These are phyloP conservation scores for Ophthalmotilapia sp. DNA, from an alignment of 2,113 vertebrate species.

Conservation along the genomic window DNA sequence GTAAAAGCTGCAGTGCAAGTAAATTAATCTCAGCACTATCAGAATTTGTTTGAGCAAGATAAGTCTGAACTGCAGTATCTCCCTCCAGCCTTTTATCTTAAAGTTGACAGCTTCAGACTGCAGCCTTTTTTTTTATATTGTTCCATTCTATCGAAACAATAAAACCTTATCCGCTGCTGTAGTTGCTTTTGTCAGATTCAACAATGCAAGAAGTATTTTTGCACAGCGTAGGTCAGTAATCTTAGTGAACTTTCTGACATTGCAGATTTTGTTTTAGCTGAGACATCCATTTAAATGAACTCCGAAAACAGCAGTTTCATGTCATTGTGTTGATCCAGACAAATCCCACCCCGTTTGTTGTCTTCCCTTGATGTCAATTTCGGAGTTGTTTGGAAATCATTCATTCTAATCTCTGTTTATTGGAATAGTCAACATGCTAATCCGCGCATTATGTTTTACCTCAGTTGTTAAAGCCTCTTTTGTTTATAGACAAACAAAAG, in stretches of 20 bases:
- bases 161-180: neutral
- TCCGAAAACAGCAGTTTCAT: neutral
- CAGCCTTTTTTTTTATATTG: neutral
- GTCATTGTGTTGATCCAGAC: neutral
- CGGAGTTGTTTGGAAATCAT: neutral
- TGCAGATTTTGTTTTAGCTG: neutral
- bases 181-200: neutral
- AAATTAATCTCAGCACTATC: neutral
- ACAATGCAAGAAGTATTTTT: neutral
- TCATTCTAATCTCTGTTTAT: neutral
- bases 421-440: neutral
- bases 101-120: neutral
- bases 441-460: neutral
- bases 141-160: neutral
- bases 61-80: conserved; percentile 3
- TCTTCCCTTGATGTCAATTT: neutral
- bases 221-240: neutral
- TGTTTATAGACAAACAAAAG: neutral
- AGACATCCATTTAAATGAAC: neutral
- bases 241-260: neutral
- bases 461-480: neutral
- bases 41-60: neutral
- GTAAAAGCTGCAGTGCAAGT: neutral
- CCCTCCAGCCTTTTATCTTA: conserved; percentile 13
- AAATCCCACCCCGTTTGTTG: neutral